Conservation (phyloP, 2,113 vertebrate genomes). For the Astur gentilis region DNA sequence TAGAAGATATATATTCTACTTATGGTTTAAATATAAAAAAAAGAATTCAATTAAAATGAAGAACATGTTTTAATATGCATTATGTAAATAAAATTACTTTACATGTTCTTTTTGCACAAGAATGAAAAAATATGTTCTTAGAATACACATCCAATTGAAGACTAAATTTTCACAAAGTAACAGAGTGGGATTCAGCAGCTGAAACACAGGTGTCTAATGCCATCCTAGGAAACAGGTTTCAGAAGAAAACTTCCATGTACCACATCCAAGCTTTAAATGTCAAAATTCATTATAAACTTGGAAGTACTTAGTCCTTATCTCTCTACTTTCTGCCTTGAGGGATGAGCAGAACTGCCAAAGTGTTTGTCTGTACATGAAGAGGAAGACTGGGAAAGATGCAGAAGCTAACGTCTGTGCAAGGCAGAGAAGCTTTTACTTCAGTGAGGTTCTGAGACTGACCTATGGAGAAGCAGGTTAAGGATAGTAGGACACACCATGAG, state of each 20-base stretch:
- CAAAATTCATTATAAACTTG: background rate
- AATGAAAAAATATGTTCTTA: background rate
- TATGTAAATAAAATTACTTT: background rate
- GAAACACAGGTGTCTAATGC: background rate
- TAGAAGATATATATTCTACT: background rate
- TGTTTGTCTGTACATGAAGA: background rate
- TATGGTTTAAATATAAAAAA: background rate
- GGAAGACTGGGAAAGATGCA: background rate
- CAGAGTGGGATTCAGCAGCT: background rate
- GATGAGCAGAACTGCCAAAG: background rate
- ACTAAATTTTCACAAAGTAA: background rate
- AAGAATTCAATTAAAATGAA: background rate
- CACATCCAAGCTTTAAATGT: background rate
- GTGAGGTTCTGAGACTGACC: background rate
- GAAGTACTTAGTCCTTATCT: background rate
- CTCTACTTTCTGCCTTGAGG: background rate
- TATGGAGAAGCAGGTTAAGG: background rate
- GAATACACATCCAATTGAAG: background rate
- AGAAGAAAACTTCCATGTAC: background rate
- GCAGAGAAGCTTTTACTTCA: background rate
- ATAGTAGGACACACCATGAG: background rate
- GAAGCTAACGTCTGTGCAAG: background rate
- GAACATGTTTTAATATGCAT: background rate
- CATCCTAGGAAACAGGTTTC: background rate
- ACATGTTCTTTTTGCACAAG: background rate